Base-by-base conservation (phyloP, 2,797 vertebrate genomes). In the Protonibea diacanthus region DNA sequence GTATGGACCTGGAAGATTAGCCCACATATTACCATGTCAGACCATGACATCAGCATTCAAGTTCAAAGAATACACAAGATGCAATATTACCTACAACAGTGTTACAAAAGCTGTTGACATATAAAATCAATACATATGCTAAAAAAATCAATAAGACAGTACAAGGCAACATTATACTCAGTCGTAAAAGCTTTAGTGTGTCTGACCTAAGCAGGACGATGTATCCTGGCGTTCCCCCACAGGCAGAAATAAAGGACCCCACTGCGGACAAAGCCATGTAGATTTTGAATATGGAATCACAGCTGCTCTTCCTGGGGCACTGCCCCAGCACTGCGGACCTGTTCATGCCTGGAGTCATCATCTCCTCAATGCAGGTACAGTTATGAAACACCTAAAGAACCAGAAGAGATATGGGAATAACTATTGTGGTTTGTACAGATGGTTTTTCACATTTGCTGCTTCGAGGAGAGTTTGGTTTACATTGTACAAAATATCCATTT, bases 141-240 rank as follows among this genome's bases (percentile, higher is more conserved):
- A 8, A 33, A 33, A 44, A 62, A 48, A 63, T 29, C 48, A 52
- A 44, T 15, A 48, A 45, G 3, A 20, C 21, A 4, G 6, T 6
- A 1, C 2, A 10, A 42, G 27, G 40, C 3, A 59, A 51, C 8
- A 18, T 66, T 21, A 58, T 18, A 57, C 8, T 3, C 13, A 23
- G 3, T 1, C 4, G 8, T 49, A 23, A 48, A 61, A 57, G 27
- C 27, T 59, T 62, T 20, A 44, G n/a, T 8, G 52, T 70, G 6
- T 64, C 82, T 94, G 78, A 99, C 98, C 98, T 97, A 85, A 99
- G 95, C 55, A 99, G 91, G 4, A 99, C 86, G 29, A 99, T 96
- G 74, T 97, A 99, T 63, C 95, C 95, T 0, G 98, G 97, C 25
- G 96, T 97, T 53, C 95, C 97, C 42, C 97, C 97, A 61, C 96